Conservation (phyloP, 2,888 invertebrate genomes). For the Macroteleia sp. region DNA sequence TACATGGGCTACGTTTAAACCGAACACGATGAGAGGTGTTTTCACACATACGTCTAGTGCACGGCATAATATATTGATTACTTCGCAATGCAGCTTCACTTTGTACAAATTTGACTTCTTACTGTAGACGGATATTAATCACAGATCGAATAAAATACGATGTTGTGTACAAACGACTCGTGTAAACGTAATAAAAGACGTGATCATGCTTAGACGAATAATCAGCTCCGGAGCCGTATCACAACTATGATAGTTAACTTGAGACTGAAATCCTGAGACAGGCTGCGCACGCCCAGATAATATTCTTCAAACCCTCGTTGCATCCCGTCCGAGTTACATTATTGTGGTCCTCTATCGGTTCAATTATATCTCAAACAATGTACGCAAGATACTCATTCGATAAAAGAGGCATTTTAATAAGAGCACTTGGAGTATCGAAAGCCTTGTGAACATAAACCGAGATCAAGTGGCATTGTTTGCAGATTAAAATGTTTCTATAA, state of each 20-base stretch:
- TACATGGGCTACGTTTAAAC: too few species aligned
- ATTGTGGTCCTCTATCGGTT: conserved; percentile 4
- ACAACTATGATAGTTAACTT: conserved; percentile 45
- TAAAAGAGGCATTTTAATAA: conserved; percentile 30
- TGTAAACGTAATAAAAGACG: conserved; percentile 5
- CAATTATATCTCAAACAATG: conserved; percentile 35
- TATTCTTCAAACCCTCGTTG: conserved; percentile 17
- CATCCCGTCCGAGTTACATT: background rate
- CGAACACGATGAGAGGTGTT: conserved; percentile 37
- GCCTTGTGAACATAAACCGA: background rate
- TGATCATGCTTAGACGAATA: conserved; percentile 42
- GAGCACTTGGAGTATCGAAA: conserved; percentile 5
- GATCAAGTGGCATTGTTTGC: conserved; percentile 8
- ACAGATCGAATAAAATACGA: conserved; percentile 20
- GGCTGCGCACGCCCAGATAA: conserved; percentile 46
- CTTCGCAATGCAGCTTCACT: conserved; percentile 52
- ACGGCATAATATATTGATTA: conserved; percentile 66
- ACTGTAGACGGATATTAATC: conserved; percentile 43
- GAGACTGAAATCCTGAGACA: conserved; percentile 49
- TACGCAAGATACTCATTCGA: conserved; percentile 19
- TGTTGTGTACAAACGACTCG: conserved; percentile 5
- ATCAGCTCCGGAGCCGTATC: conserved; percentile 3
- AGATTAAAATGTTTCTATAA: too few species aligned
- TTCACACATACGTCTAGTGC: conserved; percentile 62
- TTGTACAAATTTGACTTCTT: conserved; percentile 24